Conservation (phyloP, 2,888 invertebrate species). For the Phalera bucephala region DNA sequence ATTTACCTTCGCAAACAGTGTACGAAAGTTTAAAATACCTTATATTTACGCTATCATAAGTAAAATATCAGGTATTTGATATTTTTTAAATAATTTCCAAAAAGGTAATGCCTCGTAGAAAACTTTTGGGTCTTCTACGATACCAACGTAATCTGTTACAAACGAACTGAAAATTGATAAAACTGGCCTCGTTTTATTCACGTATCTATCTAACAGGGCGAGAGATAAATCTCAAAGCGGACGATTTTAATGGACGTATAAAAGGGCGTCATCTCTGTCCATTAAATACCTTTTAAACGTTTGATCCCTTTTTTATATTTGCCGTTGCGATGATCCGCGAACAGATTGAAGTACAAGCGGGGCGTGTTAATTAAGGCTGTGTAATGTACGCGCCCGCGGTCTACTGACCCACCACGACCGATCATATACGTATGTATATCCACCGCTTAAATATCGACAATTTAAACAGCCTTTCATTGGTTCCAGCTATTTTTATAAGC, state of each 20-base stretch:
- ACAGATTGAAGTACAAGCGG: slow-evolving; percentile 57
- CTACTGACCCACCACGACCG: slow-evolving; percentile 25
- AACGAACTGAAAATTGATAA: slow-evolving; percentile 67
- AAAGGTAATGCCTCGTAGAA: slow-evolving; percentile 16
- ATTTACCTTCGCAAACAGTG: no score
- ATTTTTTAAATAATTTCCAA: slow-evolving; percentile 2
- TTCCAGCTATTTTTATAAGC: not conserved
- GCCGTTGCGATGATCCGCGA: slow-evolving; percentile 68
- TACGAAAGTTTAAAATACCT: no score
- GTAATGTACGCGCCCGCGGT: slow-evolving; percentile 32
- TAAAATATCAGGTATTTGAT: no score
- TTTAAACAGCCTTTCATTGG: no score
- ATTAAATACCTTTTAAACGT: slow-evolving; percentile 82
- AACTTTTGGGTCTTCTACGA: slow-evolving; percentile 20
- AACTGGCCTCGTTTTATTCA: slow-evolving; percentile 59
- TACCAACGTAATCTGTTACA: slow-evolving; percentile 54
- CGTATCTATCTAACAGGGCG: slow-evolving; percentile 56
- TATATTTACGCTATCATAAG: no score
- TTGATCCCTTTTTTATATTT: slow-evolving; percentile 81
- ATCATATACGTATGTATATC: not conserved
- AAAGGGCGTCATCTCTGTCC: slow-evolving; percentile 78
- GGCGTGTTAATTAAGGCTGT: slow-evolving; percentile 66
- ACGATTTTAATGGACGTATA: slow-evolving; percentile 77
- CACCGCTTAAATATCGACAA: no score
- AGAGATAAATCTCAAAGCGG: slow-evolving; percentile 74